Conservation (phyloP, 2,113 vertebrate genomes). For the pig (Sus scrofa) region T2T-Sscrofa CM000814.6:142257501-142258000, state of each 20-base stretch:
- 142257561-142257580: too few relatives aligned
- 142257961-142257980: too few relatives aligned
- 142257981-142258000: background rate
- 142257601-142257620: rapidly evolving
- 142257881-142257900: background rate
- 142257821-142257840: background rate
- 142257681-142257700: background rate
- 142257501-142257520: background rate
- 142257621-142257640: too few relatives aligned
- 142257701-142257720: background rate
- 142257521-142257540: background rate
- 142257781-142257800: background rate
- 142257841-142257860: background rate
- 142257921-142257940: background rate
- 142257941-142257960: background rate
- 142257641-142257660: background rate
- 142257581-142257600: background rate
- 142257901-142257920: background rate
- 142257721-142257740: background rate
- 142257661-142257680: background rate
- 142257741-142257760: background rate
- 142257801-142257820: background rate
- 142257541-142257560: too few relatives aligned
- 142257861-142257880: background rate
- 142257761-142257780: rapidly evolving